A percentile compares a stretch with the other conserved stretches of the same genome.
phyloP scores from a whole-genome alignment of 2,797 vertebrate species.

The Micrastur ruficollis region DNA sequence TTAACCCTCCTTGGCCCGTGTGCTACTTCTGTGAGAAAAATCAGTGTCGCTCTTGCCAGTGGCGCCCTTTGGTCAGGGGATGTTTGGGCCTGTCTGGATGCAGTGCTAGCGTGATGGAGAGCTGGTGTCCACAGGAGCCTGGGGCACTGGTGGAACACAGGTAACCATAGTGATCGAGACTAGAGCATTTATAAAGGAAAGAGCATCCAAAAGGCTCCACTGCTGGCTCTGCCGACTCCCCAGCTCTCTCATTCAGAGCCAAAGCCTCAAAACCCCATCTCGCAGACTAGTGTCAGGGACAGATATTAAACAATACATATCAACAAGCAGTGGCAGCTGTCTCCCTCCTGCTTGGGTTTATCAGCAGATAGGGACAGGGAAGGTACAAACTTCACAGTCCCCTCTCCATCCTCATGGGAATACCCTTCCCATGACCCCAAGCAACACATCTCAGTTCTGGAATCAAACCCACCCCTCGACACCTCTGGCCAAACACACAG shows the following conservation, averaged over 20 bases:
- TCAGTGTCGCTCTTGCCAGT: rapidly evolving
- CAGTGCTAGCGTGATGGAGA: rapidly evolving
- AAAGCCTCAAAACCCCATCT: not conserved
- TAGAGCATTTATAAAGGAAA: not conserved
- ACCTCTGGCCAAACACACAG: not conserved
- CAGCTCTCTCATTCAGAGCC: not conserved
- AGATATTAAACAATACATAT: rapidly evolving
- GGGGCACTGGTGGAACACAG: not conserved
- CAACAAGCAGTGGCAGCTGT: rapidly evolving
- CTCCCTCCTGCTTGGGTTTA: not conserved
- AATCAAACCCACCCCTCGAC: not conserved
- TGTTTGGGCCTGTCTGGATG: no score
- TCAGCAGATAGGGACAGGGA: not conserved
- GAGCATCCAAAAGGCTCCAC: not conserved
- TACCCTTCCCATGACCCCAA: not conserved
- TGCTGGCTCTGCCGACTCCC: not conserved
- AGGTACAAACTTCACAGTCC: not conserved
- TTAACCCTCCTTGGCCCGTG: not conserved
- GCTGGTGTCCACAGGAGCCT: not conserved
- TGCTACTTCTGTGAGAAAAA: not conserved
- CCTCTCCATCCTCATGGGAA: not conserved
- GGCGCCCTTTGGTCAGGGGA: not conserved
- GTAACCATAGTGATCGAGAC: not conserved
- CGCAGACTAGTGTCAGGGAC: not conserved
- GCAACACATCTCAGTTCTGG: no score